A percentile compares a stretch with the other conserved stretches of the same genome.
These are phyloP conservation scores for Xanthia togata DNA, from an alignment of 2,888 invertebrate genomes.

Conservation along the genomic window DNA sequence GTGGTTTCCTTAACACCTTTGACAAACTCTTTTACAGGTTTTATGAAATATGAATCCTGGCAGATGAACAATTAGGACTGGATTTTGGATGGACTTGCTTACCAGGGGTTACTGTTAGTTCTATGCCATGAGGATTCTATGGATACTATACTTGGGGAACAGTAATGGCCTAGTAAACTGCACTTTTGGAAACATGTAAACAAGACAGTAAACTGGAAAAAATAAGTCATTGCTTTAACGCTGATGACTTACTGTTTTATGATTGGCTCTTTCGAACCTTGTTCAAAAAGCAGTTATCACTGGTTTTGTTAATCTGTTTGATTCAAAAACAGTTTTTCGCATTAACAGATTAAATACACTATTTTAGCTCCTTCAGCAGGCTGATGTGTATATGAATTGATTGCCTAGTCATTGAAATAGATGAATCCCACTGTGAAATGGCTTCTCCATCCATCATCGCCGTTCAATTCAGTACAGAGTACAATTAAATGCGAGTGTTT, in stretches of 20 bases:
- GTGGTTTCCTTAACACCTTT: not conserved
- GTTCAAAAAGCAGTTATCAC: not conserved
- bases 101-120: not conserved
- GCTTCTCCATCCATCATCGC: not conserved
- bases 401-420: not conserved
- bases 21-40: not conserved
- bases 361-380: not conserved
- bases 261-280: not conserved
- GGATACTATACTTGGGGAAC: not conserved
- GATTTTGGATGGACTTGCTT: not conserved
- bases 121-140: not conserved
- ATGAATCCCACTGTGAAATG: not conserved
- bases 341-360: not conserved
- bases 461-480: not conserved
- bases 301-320: not conserved
- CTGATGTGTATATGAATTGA: not conserved
- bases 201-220: not conserved
- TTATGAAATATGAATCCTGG: no score
- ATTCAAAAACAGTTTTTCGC: not conserved
- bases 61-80: not conserved
- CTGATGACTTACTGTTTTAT: not conserved
- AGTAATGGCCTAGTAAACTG: not conserved
- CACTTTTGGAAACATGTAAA: not conserved
- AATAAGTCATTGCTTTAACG: not conserved
- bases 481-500: not conserved